phyloP scores from a whole-genome alignment of 2,797 vertebrate genomes.

The Chiloscyllium punctatum region DNA sequence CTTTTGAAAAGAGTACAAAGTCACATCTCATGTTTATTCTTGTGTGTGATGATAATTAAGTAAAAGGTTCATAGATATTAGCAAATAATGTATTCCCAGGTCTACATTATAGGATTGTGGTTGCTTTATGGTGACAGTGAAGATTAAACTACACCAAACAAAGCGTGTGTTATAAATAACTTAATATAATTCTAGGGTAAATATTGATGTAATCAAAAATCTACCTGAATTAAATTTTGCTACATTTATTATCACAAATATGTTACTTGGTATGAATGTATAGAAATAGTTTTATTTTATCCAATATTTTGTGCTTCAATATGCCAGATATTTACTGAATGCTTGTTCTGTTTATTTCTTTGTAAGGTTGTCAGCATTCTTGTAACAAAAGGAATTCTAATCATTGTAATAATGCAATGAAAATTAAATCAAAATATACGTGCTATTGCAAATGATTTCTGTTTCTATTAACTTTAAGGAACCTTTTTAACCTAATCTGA shows the following conservation, averaged over 20 bases:
- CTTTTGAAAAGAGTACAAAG: not conserved
- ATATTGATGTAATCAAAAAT: not conserved
- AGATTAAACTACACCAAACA: not conserved
- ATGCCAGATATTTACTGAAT: constrained; percentile 11
- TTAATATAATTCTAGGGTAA: not conserved
- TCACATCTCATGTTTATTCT: no score
- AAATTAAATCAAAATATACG: not conserved
- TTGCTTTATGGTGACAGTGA: not conserved
- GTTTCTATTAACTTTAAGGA: not conserved
- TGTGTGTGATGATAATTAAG: not conserved
- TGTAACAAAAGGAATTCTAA: not conserved
- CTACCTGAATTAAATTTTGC: not conserved
- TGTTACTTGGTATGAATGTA: not conserved
- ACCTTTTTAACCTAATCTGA: not conserved
- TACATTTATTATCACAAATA: not conserved
- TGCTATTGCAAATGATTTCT: not conserved
- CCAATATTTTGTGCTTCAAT: not conserved
- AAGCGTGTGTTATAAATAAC: not conserved
- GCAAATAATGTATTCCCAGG: not conserved
- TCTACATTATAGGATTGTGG: not conserved
- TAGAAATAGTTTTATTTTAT: not conserved
- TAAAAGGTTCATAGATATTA: not conserved
- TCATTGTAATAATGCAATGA: not conserved
- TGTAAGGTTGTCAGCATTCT: not conserved
- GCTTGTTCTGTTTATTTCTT: not conserved